phyloP scores from a whole-genome alignment of 2,797 vertebrate genomes.

The Chelon labrosus region DNA sequence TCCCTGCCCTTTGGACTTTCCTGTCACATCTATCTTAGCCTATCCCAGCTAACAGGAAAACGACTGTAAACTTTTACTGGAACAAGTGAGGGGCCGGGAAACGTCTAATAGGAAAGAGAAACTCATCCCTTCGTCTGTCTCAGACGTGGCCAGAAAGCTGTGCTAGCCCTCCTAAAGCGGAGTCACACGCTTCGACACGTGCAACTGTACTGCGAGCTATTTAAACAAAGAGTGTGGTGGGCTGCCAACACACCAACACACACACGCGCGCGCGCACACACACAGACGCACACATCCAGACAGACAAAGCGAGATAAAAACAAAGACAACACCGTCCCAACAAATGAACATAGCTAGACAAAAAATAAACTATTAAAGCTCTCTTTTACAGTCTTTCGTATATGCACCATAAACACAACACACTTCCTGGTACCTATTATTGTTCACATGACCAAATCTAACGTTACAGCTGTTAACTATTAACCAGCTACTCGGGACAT shows the following conservation, averaged over 20 bases:
- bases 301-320: conserved; percentile 30
- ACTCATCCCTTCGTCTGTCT: conserved; percentile 14
- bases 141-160: conserved; percentile 41
- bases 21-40: conserved; percentile 17
- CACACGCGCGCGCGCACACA: conserved; percentile 34
- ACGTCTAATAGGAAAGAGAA: background rate
- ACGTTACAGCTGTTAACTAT: conserved; percentile 41
- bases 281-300: conserved; percentile 1
- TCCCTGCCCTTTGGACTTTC: conserved; percentile 11
- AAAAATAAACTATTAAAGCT: background rate
- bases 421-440: conserved; percentile 31
- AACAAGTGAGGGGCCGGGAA: conserved; percentile 23
- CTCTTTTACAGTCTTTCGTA: background rate
- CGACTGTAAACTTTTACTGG: conserved; percentile 36
- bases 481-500: background rate
- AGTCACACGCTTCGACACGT: conserved; percentile 86
- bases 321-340: conserved; percentile 37
- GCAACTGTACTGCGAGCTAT: conserved; percentile 80
- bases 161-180: conserved; percentile 44
- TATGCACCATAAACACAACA: background rate
- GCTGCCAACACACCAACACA: conserved; percentile 42
- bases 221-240: conserved; percentile 83
- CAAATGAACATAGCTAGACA: conserved; percentile 4
- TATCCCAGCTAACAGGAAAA: conserved; percentile 39
- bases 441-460: conserved; percentile 35